Evolutionary conservation across 2,888 invertebrate genomes (phyloP).

Genomic region (Apotomis turbidana): DNA sequence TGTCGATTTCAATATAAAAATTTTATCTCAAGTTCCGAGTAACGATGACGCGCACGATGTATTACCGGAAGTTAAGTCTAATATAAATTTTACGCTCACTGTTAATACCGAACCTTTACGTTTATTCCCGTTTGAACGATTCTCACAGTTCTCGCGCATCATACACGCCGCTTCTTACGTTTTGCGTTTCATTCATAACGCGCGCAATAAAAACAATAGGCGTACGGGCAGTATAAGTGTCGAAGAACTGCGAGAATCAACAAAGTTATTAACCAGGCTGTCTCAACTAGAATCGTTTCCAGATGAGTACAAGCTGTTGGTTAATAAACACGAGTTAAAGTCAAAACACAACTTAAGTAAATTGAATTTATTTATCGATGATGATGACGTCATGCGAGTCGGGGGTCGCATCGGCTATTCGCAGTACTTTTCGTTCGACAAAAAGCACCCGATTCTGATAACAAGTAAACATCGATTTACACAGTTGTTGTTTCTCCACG

Average conservation of each 20-base stretch:
- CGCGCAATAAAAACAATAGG: conserved; percentile 2
- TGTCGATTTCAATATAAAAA: conserved; percentile 18
- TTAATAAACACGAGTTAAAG: background rate
- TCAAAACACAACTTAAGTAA: background rate
- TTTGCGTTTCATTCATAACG: conserved; percentile 43
- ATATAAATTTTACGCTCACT: conserved; percentile 11
- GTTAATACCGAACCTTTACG: conserved; percentile 7
- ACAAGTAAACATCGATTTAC: conserved; percentile 1
- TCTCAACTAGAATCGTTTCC: conserved; percentile 3
- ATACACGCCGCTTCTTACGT: conserved; percentile 40
- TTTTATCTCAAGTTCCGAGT: background rate
- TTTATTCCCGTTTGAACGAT: conserved; percentile 35
- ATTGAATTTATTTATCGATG: background rate
- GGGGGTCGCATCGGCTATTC: background rate
- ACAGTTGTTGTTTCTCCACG: background rate
- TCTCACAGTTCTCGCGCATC: conserved; percentile 38
- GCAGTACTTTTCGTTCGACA: background rate
- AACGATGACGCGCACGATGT: conserved; percentile 13
- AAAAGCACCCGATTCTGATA: background rate
- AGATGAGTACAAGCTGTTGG: conserved; percentile 1
- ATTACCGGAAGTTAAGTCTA: conserved; percentile 36
- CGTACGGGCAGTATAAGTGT: conserved; percentile 8
- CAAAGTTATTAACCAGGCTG: background rate
- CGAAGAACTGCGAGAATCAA: background rate
- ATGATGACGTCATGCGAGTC: background rate